Evolutionary conservation across 1,140 invertebrate genomes (phyloP).

Genomic region (Daktulosphaira vitifoliae): DNA sequence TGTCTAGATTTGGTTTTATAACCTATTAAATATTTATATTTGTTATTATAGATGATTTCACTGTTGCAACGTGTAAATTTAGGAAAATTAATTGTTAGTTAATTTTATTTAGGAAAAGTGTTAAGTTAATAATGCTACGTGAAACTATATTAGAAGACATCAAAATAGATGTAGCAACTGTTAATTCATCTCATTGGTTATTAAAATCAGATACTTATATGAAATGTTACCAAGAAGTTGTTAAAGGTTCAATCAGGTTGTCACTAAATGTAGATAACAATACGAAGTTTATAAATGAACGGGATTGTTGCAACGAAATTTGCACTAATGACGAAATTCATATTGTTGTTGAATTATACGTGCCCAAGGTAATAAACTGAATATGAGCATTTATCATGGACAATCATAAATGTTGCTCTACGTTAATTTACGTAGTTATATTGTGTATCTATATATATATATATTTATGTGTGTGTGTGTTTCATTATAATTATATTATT

Average conservation of each 20-base stretch:
- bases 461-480: no score
- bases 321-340: conserved; percentile 13
- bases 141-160: neutral
- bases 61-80: no score
- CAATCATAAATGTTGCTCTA: no score
- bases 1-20: no score
- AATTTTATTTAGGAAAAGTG: conserved; percentile 11
- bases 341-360: conserved; percentile 35
- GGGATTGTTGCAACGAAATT: conserved; percentile 13
- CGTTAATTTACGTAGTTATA: no score
- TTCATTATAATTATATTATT: no score
- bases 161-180: neutral
- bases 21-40: no score
- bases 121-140: conserved; percentile 6
- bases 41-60: no score
- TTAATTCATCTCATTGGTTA: conserved; percentile 10
- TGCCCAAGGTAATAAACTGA: conserved; percentile 45
- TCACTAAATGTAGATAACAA: conserved; percentile 1
- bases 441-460: no score
- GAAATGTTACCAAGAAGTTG: conserved; percentile 3
- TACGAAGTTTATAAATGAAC: neutral
- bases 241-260: neutral
- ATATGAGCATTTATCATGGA: no score
- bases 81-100: no score
- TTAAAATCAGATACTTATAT: conserved; percentile 16